Conservation (phyloP, 2,797 vertebrate species). For the Cygnus olor region DNA sequence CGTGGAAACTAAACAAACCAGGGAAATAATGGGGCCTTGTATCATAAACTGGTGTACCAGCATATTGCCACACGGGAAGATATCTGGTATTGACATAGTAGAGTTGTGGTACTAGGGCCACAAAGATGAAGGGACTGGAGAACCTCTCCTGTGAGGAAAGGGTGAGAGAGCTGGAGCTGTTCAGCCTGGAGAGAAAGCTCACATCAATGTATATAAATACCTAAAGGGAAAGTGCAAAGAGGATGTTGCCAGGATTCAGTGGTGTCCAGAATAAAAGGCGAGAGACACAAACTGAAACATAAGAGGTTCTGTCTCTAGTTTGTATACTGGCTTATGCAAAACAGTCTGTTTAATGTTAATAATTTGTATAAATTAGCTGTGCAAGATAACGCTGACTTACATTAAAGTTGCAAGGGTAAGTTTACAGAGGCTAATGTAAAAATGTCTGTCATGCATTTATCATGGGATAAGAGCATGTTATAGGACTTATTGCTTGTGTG, state of each 20-base stretch:
- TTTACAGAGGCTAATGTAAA: not conserved
- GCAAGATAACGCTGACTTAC: not conserved
- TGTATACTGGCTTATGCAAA: not conserved
- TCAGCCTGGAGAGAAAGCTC: not conserved
- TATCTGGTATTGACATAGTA: not conserved
- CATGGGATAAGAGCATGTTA: not conserved
- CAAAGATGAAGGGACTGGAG: not conserved
- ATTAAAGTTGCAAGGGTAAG: not conserved
- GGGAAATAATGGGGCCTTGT: rapidly evolving
- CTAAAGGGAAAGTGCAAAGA: not conserved
- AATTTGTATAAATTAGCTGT: not conserved
- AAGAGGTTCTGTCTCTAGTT: not conserved
- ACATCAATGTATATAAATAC: not conserved
- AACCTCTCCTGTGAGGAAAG: not conserved
- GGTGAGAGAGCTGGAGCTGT: not conserved
- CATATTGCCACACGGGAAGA: not conserved
- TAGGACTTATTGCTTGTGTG: not conserved
- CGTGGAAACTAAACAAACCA: not conserved
- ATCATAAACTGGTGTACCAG: not conserved
- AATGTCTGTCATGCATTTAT: not conserved
- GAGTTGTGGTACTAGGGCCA: not conserved
- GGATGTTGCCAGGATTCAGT: not conserved
- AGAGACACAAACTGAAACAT: not conserved
- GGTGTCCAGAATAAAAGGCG: not conserved
- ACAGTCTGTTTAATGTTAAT: not conserved